Evolutionary conservation across 2,797 vertebrate genomes (phyloP).

Genomic region (Botia almorhae): DNA sequence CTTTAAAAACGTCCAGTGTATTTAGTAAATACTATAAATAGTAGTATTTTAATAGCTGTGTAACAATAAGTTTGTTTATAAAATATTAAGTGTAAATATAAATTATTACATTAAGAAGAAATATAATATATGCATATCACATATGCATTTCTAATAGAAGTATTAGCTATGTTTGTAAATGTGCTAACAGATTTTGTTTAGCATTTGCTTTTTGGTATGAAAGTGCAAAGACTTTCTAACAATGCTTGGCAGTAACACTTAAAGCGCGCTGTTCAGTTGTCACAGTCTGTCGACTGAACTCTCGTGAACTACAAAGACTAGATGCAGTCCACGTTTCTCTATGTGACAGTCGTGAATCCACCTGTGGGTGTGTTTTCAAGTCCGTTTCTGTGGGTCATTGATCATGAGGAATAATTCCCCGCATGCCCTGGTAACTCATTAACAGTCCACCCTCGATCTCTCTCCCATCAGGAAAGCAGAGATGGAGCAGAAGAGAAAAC

Average conservation of each 20-base stretch:
- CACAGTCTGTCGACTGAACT: slow-evolving; percentile 3
- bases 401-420: slow-evolving; percentile 27
- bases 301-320: background rate
- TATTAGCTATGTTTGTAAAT: background rate
- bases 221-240: background rate
- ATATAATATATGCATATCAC: too few relatives aligned
- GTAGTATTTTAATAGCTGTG: background rate
- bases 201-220: slow-evolving; percentile 5
- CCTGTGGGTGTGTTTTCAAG: slow-evolving; percentile 40
- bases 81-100: too few relatives aligned
- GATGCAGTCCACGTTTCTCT: slow-evolving; percentile 11
- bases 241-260: background rate
- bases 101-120: too few relatives aligned
- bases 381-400: slow-evolving; percentile 35
- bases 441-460: background rate
- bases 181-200: background rate
- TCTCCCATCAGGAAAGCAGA: slow-evolving; percentile 86
- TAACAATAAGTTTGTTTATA: too few relatives aligned
- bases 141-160: too few relatives aligned
- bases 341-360: slow-evolving; percentile 10
- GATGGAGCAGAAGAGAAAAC: slow-evolving; percentile 95
- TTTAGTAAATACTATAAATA: background rate
- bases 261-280: background rate
- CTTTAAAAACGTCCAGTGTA: background rate
- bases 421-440: slow-evolving; percentile 12